Evolutionary conservation across 2,797 vertebrate genomes (phyloP).

Genomic region (Melanitta fusca): DNA sequence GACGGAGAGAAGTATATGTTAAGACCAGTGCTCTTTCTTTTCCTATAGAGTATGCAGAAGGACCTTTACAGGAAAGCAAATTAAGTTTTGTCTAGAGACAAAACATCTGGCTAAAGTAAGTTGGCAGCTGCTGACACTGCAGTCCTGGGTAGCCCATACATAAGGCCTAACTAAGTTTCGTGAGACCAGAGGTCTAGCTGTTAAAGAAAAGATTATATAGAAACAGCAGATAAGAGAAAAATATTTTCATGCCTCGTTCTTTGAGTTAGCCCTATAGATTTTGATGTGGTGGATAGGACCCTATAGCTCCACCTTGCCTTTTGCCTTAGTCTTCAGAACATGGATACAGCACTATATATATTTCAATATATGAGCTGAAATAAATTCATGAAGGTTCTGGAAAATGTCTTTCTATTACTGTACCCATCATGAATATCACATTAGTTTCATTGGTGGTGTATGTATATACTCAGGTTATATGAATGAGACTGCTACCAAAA

Average conservation of each 20-base stretch:
- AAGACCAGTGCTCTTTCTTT: background rate
- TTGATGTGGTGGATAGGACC: background rate
- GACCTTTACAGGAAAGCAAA: background rate
- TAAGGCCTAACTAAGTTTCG: background rate
- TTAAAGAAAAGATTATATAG: background rate
- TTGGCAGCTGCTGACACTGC: background rate
- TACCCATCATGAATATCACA: background rate
- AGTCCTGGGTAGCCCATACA: background rate
- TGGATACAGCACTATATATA: accelerated
- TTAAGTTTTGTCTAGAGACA: background rate
- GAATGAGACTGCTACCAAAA: background rate
- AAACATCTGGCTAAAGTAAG: background rate
- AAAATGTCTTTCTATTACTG: background rate
- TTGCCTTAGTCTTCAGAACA: background rate
- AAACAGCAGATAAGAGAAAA: background rate
- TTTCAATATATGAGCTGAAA: background rate
- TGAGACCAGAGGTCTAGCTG: background rate
- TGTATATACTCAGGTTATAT: accelerated
- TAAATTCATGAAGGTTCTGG: background rate
- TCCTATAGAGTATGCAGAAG: background rate
- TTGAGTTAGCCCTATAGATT: background rate
- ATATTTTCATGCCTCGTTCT: background rate
- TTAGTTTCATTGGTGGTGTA: background rate
- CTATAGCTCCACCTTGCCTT: background rate
- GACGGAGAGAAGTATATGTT: background rate